phyloP scores from a whole-genome alignment of 2,113 vertebrate genomes.

The Mastomys natalensis region DNA sequence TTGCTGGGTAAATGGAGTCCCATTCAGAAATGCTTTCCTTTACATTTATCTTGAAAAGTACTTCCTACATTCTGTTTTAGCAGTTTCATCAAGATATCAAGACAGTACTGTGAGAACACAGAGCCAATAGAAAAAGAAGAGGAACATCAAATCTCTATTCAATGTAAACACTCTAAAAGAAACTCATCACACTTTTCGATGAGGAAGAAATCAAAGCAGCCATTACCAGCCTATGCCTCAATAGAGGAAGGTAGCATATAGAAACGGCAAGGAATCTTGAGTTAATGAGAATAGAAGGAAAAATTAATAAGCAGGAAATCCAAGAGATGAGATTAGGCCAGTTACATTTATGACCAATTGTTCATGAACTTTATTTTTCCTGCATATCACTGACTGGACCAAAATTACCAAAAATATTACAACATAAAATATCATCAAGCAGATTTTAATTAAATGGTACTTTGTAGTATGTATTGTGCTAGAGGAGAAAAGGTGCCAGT shows the following conservation, averaged over 20 bases:
- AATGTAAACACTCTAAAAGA: neutral
- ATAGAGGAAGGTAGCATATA: neutral
- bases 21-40: too few relatives aligned
- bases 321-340: neutral
- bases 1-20: too few relatives aligned
- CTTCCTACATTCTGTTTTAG: too few relatives aligned
- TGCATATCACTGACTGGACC: neutral
- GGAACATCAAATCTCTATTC: too few relatives aligned
- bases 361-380: neutral
- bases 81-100: too few relatives aligned
- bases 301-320: neutral
- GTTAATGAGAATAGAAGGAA: neutral
- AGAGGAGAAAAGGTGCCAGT: neutral
- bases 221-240: neutral
- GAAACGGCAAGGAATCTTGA: neutral
- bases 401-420: neutral
- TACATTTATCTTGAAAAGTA: too few relatives aligned
- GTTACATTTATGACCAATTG: neutral
- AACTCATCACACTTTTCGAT: neutral
- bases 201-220: neutral
- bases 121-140: neutral
- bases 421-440: neutral
- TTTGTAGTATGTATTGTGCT: neutral
- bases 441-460: neutral
- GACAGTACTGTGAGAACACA: neutral